Evolutionary conservation across 2,888 invertebrate genomes (phyloP).

Genomic region (Drosophila kanekoi): DNA sequence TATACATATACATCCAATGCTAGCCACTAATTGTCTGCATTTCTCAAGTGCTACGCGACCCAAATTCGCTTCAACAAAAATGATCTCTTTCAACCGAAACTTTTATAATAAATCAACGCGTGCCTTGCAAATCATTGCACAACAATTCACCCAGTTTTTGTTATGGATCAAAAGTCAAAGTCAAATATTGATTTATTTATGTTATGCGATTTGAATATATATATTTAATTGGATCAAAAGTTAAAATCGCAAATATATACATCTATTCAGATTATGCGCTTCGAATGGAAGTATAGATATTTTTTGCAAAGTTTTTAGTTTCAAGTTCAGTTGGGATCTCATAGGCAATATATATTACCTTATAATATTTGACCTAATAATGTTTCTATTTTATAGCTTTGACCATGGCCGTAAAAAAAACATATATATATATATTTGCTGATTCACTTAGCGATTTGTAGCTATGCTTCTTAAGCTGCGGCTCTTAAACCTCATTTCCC

Average conservation of each 20-base stretch:
- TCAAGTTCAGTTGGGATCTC: no score
- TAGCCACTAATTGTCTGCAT: slow-evolving; percentile 38
- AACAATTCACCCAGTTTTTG: background rate
- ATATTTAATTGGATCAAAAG: background rate
- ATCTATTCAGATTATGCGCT: no score
- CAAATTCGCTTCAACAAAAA: slow-evolving; percentile 31
- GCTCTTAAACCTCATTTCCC: no score
- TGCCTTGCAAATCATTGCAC: slow-evolving; percentile 35
- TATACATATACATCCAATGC: slow-evolving; percentile 5
- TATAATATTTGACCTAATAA: no score
- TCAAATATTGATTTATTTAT: background rate
- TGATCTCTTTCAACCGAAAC: slow-evolving; percentile 23
- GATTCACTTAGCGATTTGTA: no score
- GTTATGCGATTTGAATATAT: background rate
- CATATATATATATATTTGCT: no score
- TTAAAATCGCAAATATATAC: background rate
- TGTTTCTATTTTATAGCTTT: no score
- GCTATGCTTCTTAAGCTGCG: no score
- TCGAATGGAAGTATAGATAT: no score
- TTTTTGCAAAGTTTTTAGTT: no score
- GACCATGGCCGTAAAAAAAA: no score
- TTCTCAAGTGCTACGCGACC: slow-evolving; percentile 45
- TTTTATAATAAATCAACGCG: slow-evolving; percentile 14
- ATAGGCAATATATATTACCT: no score
- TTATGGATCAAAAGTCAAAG: slow-evolving; percentile 16